These are phyloP conservation scores for Engystomops pustulosus DNA, from an alignment of 2,113 vertebrate species.

Conservation along the genomic window DNA sequence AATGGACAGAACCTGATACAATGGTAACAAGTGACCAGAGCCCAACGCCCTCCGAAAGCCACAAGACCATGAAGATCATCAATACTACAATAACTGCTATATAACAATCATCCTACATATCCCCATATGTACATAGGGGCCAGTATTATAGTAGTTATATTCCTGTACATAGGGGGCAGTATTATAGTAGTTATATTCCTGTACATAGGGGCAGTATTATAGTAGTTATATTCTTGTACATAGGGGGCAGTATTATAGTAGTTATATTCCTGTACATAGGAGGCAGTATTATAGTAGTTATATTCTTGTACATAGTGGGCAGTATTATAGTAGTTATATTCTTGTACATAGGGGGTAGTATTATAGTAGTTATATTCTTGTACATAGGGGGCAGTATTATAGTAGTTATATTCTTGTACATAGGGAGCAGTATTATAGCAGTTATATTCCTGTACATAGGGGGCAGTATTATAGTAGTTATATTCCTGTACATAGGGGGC, in stretches of 20 bases:
- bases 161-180: neutral
- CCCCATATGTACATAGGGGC: no score
- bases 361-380: neutral
- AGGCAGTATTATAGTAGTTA: neutral
- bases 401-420: neutral
- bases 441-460: neutral
- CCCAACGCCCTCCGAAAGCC: neutral
- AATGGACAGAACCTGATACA: conserved; percentile 38
- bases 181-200: conserved; percentile 2
- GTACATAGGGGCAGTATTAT: conserved; percentile 8
- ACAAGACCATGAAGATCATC: neutral
- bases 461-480: conserved; percentile 5
- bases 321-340: conserved; percentile 13
- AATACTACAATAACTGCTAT: neutral
- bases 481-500: neutral
- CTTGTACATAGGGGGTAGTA: neutral
- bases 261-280: neutral
- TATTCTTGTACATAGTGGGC: neutral
- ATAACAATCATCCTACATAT: no score
- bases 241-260: neutral
- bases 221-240: conserved; percentile 1
- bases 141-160: neutral
- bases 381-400: neutral
- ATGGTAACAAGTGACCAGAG: conserved; percentile 13
- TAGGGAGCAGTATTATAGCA: neutral